Conservation (phyloP, 2,888 invertebrate species). For the Nasonovia ribisnigri region DNA sequence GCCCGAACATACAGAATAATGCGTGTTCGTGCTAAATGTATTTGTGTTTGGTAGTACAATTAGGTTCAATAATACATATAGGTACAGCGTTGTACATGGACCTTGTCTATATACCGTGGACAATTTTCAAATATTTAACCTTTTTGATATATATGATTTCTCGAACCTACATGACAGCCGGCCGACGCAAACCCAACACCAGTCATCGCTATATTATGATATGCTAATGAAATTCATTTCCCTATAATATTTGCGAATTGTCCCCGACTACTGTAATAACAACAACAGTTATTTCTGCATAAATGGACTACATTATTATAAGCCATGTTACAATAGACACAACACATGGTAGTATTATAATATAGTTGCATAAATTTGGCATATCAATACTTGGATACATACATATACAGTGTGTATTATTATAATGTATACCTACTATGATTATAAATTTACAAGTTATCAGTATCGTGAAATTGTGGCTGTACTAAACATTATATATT, state of each 20-base stretch:
- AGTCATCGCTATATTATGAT: background rate
- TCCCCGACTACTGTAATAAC: background rate
- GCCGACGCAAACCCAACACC: background rate
- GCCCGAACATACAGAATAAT: background rate
- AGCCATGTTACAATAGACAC: conserved; percentile 1
- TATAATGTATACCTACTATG: background rate
- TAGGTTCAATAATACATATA: background rate
- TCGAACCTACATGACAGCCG: background rate
- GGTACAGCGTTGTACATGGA: background rate
- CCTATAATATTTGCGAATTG: background rate
- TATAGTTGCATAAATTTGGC: background rate
- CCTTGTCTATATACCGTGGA: background rate
- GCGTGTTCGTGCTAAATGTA: background rate
- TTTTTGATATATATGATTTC: background rate
- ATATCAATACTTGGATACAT: background rate
- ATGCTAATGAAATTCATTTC: conserved; percentile 8
- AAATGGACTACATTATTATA: background rate
- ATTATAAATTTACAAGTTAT: background rate
- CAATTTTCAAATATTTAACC: background rate
- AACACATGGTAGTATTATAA: background rate
- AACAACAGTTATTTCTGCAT: conserved; percentile 11
- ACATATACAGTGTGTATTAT: background rate
- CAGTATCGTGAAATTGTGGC: background rate
- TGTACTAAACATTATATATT: background rate
- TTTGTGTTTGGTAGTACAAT: background rate